phyloP scores from a whole-genome alignment of 2,113 vertebrate genomes.

The Ranitomeya variabilis region DNA sequence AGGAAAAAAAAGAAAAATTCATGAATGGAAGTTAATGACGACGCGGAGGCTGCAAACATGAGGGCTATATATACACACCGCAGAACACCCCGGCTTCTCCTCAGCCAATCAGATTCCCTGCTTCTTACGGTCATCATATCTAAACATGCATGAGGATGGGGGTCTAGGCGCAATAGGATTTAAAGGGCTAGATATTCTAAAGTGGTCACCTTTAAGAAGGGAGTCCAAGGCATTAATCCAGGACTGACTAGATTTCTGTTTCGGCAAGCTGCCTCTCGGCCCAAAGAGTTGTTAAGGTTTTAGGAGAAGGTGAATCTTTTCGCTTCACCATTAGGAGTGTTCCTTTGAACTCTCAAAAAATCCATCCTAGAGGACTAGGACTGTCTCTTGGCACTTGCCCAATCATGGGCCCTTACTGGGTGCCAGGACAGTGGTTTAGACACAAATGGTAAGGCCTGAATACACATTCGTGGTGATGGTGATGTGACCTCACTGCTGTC shows the following conservation, averaged over 20 bases:
- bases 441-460: no score
- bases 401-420: background rate
- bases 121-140: background rate
- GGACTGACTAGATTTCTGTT: no score
- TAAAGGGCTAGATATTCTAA: background rate
- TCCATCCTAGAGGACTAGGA: background rate
- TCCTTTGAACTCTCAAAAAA: background rate
- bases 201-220: background rate
- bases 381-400: background rate
- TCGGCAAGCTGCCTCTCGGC: background rate
- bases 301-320: background rate
- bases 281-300: background rate
- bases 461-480: background rate
- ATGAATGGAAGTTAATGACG: conserved; percentile 39
- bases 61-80: background rate
- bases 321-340: background rate
- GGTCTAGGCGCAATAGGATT: background rate
- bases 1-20: background rate
- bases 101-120: background rate
- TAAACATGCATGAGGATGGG: background rate
- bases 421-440: no score
- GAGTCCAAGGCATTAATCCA: no score
- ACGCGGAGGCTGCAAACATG: background rate
- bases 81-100: background rate
- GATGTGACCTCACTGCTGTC: background rate